phyloP scores from a whole-genome alignment of 2,113 vertebrate genomes.

The Myocastor coypus region DNA sequence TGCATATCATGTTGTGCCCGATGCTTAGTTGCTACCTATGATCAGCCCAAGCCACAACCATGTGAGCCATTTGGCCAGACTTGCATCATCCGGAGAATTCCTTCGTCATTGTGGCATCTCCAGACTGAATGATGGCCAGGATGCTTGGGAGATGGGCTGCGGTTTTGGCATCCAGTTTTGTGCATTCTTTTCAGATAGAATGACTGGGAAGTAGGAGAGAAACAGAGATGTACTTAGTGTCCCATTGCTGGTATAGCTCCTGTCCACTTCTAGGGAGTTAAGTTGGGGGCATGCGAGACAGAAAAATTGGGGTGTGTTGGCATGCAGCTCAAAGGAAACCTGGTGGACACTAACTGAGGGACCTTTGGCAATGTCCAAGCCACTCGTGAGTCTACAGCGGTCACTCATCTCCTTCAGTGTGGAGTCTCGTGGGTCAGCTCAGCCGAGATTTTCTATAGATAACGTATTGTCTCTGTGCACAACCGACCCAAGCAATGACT shows the following conservation, averaged over 20 bases:
- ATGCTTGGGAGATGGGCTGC: background rate
- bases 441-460: background rate
- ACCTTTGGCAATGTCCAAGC: background rate
- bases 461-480: background rate
- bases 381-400: background rate
- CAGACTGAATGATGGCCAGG: background rate
- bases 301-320: background rate
- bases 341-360: background rate
- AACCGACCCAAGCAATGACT: background rate
- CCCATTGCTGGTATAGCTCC: background rate
- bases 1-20: background rate
- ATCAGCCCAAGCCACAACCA: background rate
- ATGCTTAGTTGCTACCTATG: background rate
- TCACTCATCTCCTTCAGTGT: background rate
- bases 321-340: background rate
- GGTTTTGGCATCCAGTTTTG: background rate
- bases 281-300: too few species aligned
- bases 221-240: background rate
- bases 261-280: background rate
- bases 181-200: background rate
- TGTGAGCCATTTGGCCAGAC: background rate
- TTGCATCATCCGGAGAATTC: background rate
- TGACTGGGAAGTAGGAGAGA: background rate
- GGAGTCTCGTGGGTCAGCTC: background rate
- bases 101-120: background rate